phyloP scores from a whole-genome alignment of 2,888 invertebrate species.

The Pecten maximus region DNA sequence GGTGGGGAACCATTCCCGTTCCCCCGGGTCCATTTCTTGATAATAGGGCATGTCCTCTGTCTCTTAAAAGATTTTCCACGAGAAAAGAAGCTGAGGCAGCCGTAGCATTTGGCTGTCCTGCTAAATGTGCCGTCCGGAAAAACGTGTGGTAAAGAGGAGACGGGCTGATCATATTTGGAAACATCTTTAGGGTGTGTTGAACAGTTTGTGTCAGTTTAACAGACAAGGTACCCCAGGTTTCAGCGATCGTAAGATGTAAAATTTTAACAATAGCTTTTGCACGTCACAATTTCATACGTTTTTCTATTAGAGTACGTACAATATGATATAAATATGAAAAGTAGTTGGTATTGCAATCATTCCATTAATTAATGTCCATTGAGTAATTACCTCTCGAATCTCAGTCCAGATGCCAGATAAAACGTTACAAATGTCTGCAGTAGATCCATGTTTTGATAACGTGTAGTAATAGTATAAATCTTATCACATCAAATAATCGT shows the following conservation, averaged over 20 bases:
- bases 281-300: neutral
- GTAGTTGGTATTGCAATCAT: neutral
- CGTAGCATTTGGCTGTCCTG: slow-evolving; percentile 63
- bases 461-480: neutral
- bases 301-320: neutral
- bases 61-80: slow-evolving; percentile 77
- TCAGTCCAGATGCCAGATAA: neutral
- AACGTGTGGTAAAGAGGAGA: slow-evolving; percentile 78
- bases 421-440: neutral
- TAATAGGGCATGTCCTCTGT: slow-evolving; percentile 67
- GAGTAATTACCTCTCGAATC: neutral
- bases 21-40: slow-evolving; percentile 56
- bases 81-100: slow-evolving; percentile 73
- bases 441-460: neutral
- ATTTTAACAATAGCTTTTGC: neutral
- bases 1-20: slow-evolving; percentile 36
- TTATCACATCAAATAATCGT: slow-evolving; percentile 17
- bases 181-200: slow-evolving; percentile 62
- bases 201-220: neutral
- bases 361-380: neutral
- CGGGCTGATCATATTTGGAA: slow-evolving; percentile 77
- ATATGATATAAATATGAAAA: neutral
- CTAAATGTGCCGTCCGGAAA: slow-evolving; percentile 70
- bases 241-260: neutral
- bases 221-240: neutral